These are phyloP conservation scores for Phyllostomus discolor DNA, from an alignment of 2,113 vertebrate species.

Conservation along the genomic window DNA sequence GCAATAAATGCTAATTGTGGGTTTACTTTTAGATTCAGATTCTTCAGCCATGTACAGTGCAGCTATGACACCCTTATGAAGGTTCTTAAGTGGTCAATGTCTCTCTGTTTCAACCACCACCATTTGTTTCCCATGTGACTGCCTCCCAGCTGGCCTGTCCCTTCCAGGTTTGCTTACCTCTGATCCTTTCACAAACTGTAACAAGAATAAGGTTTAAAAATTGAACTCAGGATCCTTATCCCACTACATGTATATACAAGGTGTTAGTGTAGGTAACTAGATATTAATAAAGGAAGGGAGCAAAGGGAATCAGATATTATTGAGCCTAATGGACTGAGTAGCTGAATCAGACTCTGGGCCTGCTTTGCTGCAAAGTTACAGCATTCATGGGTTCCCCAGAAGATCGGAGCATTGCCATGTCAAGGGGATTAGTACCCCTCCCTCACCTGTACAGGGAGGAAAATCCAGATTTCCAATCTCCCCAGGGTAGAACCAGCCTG, in stretches of 20 bases:
- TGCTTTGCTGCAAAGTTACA: background rate
- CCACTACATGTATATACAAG: background rate
- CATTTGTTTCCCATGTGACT: background rate
- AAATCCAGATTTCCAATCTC: background rate
- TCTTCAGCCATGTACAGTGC: background rate
- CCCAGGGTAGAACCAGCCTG: background rate
- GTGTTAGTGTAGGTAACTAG: background rate
- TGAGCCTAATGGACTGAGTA: background rate
- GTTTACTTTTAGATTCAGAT: background rate
- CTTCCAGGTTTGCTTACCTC: background rate
- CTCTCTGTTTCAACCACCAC: background rate
- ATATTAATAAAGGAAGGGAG: background rate
- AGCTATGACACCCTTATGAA: background rate
- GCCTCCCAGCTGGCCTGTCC: background rate
- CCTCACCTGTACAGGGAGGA: background rate
- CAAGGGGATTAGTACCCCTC: background rate
- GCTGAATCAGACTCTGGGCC: background rate
- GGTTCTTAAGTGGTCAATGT: rapidly evolving
- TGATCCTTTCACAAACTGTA: background rate
- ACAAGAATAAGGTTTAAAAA: background rate
- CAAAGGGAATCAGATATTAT: background rate
- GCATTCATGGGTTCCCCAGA: background rate
- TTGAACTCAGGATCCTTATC: background rate
- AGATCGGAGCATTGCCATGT: background rate
- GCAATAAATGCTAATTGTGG: rapidly evolving